Conservation (phyloP, 2,113 vertebrate genomes). For the Thryonomys swinderianus region DNA sequence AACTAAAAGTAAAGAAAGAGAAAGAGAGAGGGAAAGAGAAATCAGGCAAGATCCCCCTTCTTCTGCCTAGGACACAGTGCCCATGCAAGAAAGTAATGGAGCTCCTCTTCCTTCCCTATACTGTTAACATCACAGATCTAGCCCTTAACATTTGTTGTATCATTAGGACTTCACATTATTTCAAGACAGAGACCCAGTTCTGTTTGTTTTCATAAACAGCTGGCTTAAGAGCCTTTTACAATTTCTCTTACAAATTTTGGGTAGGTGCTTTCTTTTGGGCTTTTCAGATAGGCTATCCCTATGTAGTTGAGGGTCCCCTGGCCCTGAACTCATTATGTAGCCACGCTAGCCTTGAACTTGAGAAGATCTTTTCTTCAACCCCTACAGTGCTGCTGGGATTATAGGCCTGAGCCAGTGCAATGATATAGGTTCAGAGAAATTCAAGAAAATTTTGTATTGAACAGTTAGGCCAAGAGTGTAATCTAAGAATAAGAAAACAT, state of each 20-base stretch:
- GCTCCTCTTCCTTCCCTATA: not conserved
- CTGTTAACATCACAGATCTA: not conserved
- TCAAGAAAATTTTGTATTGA: not conserved
- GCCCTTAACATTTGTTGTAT: not conserved
- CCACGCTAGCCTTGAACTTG: not conserved
- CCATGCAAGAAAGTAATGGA: not conserved
- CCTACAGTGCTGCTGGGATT: no score
- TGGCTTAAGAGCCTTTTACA: not conserved
- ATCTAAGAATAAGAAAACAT: not conserved
- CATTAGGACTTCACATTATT: not conserved
- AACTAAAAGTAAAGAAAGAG: no score
- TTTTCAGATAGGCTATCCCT: not conserved
- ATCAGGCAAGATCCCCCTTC: not conserved
- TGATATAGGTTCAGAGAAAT: not conserved
- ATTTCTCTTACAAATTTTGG: not conserved
- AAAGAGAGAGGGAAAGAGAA: no score
- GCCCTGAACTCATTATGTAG: no score
- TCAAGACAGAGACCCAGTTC: not conserved
- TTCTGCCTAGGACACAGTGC: not conserved
- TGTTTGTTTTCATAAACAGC: not conserved
- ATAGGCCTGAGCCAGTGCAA: not conserved
- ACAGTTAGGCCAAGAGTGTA: not conserved
- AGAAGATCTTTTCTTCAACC: not conserved
- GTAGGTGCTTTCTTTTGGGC: not conserved
- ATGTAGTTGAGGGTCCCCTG: not conserved